A percentile compares a stretch with the other conserved stretches of the same genome.
Evolutionary conservation across 1,140 invertebrate species (phyloP).

Genomic region (Hyposmocoma kahamanoa): DNA sequence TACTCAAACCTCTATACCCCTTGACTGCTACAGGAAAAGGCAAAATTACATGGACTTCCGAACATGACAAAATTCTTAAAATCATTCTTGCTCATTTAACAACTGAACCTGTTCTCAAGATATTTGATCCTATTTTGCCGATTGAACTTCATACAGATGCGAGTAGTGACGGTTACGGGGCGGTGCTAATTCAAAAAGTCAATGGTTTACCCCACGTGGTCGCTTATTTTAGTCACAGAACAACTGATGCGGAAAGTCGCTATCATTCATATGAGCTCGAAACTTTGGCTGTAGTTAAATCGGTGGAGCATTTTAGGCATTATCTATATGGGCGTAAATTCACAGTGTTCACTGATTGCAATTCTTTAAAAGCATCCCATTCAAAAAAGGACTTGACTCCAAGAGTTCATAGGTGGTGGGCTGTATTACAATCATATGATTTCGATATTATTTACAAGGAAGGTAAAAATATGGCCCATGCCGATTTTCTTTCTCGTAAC

Average conservation of each 20-base stretch:
- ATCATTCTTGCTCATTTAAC: slow-evolving; percentile 11
- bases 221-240: slow-evolving; percentile 53
- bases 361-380: slow-evolving; percentile 31
- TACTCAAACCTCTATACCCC: slow-evolving; percentile 26
- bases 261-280: slow-evolving; percentile 52
- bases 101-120: slow-evolving; percentile 36
- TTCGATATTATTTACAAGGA: slow-evolving; percentile 24
- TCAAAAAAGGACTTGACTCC: slow-evolving; percentile 41
- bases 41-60: slow-evolving; percentile 9
- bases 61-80: slow-evolving; percentile 17
- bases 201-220: slow-evolving; percentile 61
- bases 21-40: slow-evolving; percentile 11
- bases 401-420: slow-evolving; percentile 45
- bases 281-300: slow-evolving; percentile 53
- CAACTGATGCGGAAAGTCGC: slow-evolving; percentile 29
- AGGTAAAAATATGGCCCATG: slow-evolving; percentile 13
- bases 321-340: slow-evolving; percentile 37
- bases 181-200: slow-evolving; percentile 39
- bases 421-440: slow-evolving; percentile 40
- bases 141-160: slow-evolving; percentile 52
- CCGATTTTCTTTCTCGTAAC: slow-evolving; percentile 8
- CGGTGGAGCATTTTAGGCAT: slow-evolving; percentile 30
- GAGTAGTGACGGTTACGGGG: slow-evolving; percentile 31
- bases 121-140: slow-evolving; percentile 30
- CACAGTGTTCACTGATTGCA: slow-evolving; percentile 36